A percentile compares a stretch with the other conserved stretches of the same genome.
Conservation (phyloP, 2,888 invertebrate genomes). For the Perithous albicinctus region DNA sequence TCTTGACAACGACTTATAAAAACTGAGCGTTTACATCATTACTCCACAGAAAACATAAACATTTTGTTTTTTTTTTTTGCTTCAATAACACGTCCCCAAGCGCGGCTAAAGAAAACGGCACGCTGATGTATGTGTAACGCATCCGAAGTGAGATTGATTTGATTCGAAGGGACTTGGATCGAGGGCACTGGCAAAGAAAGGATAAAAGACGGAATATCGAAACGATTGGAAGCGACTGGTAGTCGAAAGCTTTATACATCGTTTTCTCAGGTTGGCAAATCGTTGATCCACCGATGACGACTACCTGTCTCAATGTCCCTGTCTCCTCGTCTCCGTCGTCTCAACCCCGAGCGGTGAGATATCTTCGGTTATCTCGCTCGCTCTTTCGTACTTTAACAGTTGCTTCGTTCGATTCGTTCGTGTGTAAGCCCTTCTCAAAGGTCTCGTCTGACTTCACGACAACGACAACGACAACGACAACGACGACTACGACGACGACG, state of each 20-base stretch:
- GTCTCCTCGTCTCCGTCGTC: constrained; percentile 37
- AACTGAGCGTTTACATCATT: too few relatives aligned
- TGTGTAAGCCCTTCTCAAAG: constrained; percentile 32
- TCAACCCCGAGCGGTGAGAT: constrained; percentile 1
- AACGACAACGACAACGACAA: constrained; percentile 56
- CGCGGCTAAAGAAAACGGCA: not conserved
- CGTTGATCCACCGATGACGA: constrained; percentile 61
- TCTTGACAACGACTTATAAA: too few relatives aligned
- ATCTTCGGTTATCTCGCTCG: not conserved
- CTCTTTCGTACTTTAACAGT: not conserved
- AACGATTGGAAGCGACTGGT: constrained; percentile 24
- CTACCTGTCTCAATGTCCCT: constrained; percentile 48
- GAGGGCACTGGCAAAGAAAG: not conserved
- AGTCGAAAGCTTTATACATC: constrained; percentile 35
- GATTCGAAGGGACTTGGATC: constrained; percentile 16
- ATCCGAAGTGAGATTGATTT: constrained; percentile 43
- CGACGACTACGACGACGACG: constrained; percentile 60
- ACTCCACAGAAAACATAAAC: not conserved
- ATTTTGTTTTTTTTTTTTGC: not conserved
- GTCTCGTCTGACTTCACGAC: constrained; percentile 70
- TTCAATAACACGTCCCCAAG: not conserved
- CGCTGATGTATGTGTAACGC: constrained; percentile 24
- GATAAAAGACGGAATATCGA: constrained; percentile 23
- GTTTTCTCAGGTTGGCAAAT: constrained; percentile 53
- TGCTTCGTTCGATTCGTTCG: constrained; percentile 44